Base-by-base conservation (phyloP, 2,888 invertebrate genomes). In the Clivina fossor region DNA sequence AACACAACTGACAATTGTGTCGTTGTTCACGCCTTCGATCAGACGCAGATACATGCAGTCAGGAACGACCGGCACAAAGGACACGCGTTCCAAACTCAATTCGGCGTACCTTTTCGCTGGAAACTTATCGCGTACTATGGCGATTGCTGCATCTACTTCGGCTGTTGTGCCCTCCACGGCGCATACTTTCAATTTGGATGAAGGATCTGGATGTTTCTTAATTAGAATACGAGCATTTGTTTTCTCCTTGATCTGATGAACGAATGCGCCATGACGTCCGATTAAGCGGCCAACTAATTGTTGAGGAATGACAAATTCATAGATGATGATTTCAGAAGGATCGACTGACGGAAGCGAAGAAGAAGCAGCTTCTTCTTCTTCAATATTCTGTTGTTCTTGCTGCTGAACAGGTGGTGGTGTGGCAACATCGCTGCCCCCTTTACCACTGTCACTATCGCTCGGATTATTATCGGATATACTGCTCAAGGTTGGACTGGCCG, bases 21-120 rank as follows among this genome's bases (percentile, higher is more conserved):
- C 97, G 69, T 94, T 93, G 71, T 91, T 90, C 49, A 96, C 89
- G 43, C 90, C 91, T 74, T 93, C 93, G 66, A 96, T 86, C 62
- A 98, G 58, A 69, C 71, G 70, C 66, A 74, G 71, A 62, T 70
- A 69, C 64, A 73, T 65, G 47, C 69, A 67, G 58, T 72, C 71
- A 3, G 70, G 65, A 30, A 65, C 63, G 15, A 72, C 51, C 54
- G 72, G 64, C 59, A 76, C 66, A 49, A 75, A 69, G 18, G 76
- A 72, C 3, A 84, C 75, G 58, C 80, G 80, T 55, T 81, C 80
- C 62, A 93, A 79, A 47, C 90, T 88, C 58, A 96, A 79, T 62
- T 85, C 82, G 0, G 93, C 89, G 75, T 86, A 93, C 64, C 83
- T 82, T 66, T 87, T 86, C 63, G 81, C 74, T 4, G 95, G 94